Evolutionary conservation across 2,797 vertebrate species (phyloP).

Genomic region (Sparus aurata): DNA sequence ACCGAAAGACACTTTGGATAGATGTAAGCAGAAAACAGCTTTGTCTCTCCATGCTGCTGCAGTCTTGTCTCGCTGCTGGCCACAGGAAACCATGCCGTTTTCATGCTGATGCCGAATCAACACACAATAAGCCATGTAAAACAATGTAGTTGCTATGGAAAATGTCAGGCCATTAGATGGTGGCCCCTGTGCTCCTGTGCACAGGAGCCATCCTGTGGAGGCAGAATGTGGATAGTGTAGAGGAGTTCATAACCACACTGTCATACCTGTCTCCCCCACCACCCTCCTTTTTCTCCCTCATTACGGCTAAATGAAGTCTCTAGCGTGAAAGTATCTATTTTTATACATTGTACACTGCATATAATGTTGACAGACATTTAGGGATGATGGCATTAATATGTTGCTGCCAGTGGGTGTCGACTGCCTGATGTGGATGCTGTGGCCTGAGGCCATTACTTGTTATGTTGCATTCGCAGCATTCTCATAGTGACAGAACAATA

Average conservation of each 20-base stretch:
- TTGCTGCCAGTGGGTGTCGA: background rate
- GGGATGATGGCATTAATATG: background rate
- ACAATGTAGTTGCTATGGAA: background rate
- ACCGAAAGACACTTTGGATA: background rate
- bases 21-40: background rate
- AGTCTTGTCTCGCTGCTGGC: background rate
- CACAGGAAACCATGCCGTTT: too few species aligned
- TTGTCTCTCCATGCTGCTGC: background rate
- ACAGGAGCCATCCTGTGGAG: background rate
- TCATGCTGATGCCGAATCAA: background rate
- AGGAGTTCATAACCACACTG: background rate
- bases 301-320: background rate
- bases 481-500: background rate
- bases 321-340: background rate
- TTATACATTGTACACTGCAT: too few species aligned
- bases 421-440: background rate
- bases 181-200: background rate
- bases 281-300: background rate
- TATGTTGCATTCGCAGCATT: conserved; percentile 5
- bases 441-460: background rate
- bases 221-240: background rate
- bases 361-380: too few species aligned
- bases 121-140: background rate
- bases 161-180: background rate
- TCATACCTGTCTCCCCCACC: background rate